These are phyloP conservation scores for Graptemys geographica DNA, from an alignment of 2,797 vertebrate species.

Conservation along the genomic window DNA sequence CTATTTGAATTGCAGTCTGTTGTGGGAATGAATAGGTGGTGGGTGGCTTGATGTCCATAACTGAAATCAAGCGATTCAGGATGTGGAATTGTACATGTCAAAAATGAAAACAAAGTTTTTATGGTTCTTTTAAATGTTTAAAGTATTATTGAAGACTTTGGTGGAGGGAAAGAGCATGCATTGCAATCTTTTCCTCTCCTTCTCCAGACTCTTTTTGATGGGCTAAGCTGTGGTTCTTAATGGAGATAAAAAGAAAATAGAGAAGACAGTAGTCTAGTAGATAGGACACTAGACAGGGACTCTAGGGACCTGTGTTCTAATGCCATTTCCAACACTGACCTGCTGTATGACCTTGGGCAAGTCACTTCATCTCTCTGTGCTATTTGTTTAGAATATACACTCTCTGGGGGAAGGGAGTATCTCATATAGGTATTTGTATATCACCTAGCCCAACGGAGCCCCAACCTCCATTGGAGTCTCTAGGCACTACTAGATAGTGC, in stretches of 20 bases:
- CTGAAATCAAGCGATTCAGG: neutral
- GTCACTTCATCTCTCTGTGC: neutral
- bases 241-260: neutral
- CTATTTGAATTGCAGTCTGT: neutral
- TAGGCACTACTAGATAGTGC: neutral
- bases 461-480: neutral
- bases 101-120: neutral
- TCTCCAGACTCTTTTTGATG: neutral
- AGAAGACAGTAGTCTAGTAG: neutral
- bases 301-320: neutral
- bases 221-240: neutral
- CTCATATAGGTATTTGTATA: neutral
- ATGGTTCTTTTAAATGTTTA: neutral
- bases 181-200: neutral
- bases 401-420: neutral
- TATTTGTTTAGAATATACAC: neutral
- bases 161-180: neutral
- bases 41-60: neutral
- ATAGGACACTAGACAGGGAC: neutral
- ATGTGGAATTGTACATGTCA: neutral
- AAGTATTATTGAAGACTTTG: neutral
- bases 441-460: neutral
- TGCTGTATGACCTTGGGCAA: neutral
- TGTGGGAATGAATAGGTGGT: neutral
- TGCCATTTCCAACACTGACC: neutral